Conservation (phyloP, 1,140 invertebrate species). For the Sinella curviseta region DNA sequence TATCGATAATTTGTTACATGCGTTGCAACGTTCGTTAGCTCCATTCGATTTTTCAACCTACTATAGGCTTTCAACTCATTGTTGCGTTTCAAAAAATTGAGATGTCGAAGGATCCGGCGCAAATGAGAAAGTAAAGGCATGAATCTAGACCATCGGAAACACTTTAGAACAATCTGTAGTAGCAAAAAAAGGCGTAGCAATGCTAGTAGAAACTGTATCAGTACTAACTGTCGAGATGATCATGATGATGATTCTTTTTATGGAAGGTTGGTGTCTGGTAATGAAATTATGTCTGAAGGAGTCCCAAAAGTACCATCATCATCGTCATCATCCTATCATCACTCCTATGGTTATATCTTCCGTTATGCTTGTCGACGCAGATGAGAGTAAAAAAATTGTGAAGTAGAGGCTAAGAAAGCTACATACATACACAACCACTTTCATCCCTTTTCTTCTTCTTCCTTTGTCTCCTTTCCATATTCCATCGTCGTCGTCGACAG, state of each 20-base stretch:
- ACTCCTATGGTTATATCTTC: neutral
- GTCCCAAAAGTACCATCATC: conserved; percentile 7
- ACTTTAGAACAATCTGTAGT: too few relatives aligned
- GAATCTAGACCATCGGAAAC: too few relatives aligned
- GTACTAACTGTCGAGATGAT: too few relatives aligned
- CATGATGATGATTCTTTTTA: neutral
- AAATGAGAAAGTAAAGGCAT: too few relatives aligned
- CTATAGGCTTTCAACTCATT: too few relatives aligned
- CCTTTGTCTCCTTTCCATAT: neutral
- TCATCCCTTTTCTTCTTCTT: neutral
- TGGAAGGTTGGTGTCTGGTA: neutral
- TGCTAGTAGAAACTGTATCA: too few relatives aligned
- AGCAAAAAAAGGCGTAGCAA: too few relatives aligned
- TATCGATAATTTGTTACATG: too few relatives aligned
- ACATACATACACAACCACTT: neutral
- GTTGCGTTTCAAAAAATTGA: too few relatives aligned
- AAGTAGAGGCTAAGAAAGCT: neutral
- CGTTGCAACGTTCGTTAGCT: too few relatives aligned
- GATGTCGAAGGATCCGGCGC: too few relatives aligned
- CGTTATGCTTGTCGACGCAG: neutral
- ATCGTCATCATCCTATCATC: neutral
- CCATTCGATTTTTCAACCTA: too few relatives aligned
- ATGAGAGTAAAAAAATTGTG: neutral
- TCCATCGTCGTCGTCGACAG: neutral
- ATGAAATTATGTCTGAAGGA: neutral